Evolutionary conservation across 2,888 invertebrate genomes (phyloP).

Genomic region (Hydrotaea diabolus): DNA sequence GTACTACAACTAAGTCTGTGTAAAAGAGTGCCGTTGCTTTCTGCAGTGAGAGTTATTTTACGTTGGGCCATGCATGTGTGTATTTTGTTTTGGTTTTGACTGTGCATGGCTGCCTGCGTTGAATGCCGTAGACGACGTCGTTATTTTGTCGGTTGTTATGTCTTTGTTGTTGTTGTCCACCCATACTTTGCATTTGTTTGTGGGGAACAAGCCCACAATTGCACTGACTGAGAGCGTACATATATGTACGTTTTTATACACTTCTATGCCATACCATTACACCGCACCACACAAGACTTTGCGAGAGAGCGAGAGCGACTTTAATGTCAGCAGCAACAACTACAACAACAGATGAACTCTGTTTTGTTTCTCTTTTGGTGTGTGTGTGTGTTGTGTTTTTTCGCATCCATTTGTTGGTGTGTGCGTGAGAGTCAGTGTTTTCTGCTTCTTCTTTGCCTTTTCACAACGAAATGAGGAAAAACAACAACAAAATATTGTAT

Average conservation of each 20-base stretch:
- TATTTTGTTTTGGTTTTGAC: neutral
- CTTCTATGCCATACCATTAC: neutral
- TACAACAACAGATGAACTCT: neutral
- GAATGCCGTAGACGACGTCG: neutral
- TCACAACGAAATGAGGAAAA: too few species aligned
- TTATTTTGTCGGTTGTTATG: too few species aligned
- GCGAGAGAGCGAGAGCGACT: neutral
- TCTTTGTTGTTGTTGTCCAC: too few species aligned
- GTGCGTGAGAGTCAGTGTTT: neutral
- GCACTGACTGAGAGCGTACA: neutral
- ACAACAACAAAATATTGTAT: neutral
- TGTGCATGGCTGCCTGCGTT: neutral
- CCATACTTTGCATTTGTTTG: slow-evolving; percentile 12
- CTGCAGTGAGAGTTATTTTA: neutral
- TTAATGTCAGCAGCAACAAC: neutral
- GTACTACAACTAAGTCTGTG: neutral
- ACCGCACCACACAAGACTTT: neutral
- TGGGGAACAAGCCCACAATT: slow-evolving; percentile 57
- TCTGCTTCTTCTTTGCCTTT: neutral
- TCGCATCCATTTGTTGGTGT: too few species aligned
- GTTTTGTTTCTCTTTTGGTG: neutral
- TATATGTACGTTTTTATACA: neutral
- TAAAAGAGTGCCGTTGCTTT: neutral
- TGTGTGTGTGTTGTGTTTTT: slow-evolving; percentile 12
- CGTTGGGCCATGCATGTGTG: neutral